Percentiles rank a stretch among this genome's conserved stretches.
Conservation (phyloP, 2,113 vertebrate species). For the Patagioenas fasciata region DNA sequence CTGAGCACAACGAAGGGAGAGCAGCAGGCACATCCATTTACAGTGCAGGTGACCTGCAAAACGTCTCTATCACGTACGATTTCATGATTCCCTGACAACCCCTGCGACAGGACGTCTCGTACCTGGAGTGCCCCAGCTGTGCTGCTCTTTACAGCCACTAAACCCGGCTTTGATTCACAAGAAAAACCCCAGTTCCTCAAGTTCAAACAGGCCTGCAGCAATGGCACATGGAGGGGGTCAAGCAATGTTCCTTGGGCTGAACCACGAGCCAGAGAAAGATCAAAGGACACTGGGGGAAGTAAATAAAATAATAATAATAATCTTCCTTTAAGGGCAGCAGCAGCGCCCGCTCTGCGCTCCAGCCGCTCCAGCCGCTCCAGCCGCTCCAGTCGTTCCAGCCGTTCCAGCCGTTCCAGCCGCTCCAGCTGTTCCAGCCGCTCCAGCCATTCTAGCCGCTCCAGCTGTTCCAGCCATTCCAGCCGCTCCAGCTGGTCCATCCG, state of each 20-base stretch:
- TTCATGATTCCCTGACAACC: neutral
- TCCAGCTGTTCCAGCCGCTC: neutral
- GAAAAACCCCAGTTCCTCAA: neutral
- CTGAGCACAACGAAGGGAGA: neutral
- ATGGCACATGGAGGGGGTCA: neutral
- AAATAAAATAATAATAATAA: neutral
- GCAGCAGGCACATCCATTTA: constrained; percentile 36
- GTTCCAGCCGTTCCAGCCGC: no score
- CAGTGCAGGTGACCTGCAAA: neutral
- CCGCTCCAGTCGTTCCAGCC: no score
- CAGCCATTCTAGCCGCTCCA: neutral
- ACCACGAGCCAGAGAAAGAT: neutral
- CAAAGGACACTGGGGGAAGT: neutral
- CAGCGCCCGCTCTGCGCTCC: neutral
- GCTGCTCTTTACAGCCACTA: neutral
- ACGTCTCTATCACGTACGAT: neutral
- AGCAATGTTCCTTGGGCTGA: neutral
- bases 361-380: neutral
- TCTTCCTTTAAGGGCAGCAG: neutral
- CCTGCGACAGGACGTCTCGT: neutral
- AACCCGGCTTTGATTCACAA: neutral
- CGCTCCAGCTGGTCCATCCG: no score
- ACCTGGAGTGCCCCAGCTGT: neutral
- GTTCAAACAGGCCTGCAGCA: neutral
- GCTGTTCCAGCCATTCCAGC: no score